Evolutionary conservation across 2,888 invertebrate genomes (phyloP), one percentile per base, ranked within the genome.

Genomic region (Philaethria dido): DNA sequence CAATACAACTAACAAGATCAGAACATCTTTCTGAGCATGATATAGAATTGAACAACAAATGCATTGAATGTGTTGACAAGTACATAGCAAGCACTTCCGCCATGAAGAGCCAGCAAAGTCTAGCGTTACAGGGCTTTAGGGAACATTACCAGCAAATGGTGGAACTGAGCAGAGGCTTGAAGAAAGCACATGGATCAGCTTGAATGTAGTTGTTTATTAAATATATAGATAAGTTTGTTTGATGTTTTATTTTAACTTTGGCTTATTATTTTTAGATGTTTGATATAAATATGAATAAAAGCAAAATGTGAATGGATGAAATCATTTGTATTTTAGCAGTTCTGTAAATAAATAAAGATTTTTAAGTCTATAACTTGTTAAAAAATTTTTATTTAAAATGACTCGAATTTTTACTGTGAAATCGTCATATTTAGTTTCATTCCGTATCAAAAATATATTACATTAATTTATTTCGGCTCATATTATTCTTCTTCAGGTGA

Each of bases 61-160:
- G 94, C 69, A 70, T 94, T 0, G 89, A 93, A 57, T 93, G 94
- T 72, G 85, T 96, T 60, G 93, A 95, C 73, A 88, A 92, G 67
- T 97, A 94, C 80, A 94, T 95, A 14, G 82, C 89, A 14, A 86
- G 92, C 36, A 94, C 94, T 77, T 94, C 96, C 0, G 80, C 93
- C 1, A 95, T 95, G 84, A 95, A 94, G 82, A 94, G 94, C 4
- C 94, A 95, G 68, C 92, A 97, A 50, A 95, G 95, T 75, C 81
- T 96, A 54, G 95, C 96, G 0, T 78, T 97, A n/a, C 95, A 96
- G 80, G 94, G 95, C 5, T 95, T 95, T 74, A 94, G 94, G 75
- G 96, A 96, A 79, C 77, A 94, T n/a, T 93, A 94, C 73, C 93
- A 94, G 47, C 94, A 95, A 72, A 89, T 93, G 66, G 83, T 93